Conservation (phyloP, 2,797 vertebrate genomes). For the Protosalanx chinensis region DNA sequence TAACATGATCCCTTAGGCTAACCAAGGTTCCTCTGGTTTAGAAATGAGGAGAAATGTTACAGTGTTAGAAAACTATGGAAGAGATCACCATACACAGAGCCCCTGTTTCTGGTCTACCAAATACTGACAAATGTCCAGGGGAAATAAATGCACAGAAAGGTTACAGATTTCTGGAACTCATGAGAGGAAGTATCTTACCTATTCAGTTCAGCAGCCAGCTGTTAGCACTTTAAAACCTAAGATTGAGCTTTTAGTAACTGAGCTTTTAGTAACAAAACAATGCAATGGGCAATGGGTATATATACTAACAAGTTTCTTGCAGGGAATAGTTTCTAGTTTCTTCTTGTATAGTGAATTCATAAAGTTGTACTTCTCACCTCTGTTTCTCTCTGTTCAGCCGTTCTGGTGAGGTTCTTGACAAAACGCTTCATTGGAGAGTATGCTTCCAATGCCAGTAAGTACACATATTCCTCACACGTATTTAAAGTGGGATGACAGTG, state of each 20-base stretch:
- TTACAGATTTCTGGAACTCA: slow-evolving; percentile 12
- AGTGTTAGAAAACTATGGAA: not conserved
- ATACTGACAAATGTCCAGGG: slow-evolving; percentile 15
- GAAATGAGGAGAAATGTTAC: slow-evolving; percentile 11
- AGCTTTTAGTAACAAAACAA: slow-evolving; percentile 31
- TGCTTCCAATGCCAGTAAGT: slow-evolving; percentile 53
- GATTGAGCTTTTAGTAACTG: slow-evolving; percentile 6
- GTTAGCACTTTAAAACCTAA: slow-evolving; percentile 33
- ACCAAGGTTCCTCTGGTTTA: slow-evolving; percentile 24
- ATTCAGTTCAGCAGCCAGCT: slow-evolving; percentile 7
- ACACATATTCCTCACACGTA: slow-evolving; percentile 18
- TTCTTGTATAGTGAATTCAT: not conserved
- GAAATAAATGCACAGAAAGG: not conserved
- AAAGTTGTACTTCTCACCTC: slow-evolving; percentile 1
- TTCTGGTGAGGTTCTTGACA: slow-evolving; percentile 63
- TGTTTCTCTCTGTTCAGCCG: slow-evolving; percentile 38
- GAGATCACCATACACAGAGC: slow-evolving; percentile 1
- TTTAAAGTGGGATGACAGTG: slow-evolving; percentile 15
- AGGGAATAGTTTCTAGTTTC: not conserved
- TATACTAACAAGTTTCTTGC: too few relatives aligned
- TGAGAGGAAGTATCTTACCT: not conserved
- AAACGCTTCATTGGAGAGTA: slow-evolving; percentile 61
- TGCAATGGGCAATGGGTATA: slow-evolving; percentile 27
- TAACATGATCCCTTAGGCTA: slow-evolving; percentile 24
- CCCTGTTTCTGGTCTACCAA: slow-evolving; percentile 11